Conservation (phyloP, 1,140 invertebrate genomes). For the Hydropsyche tenuis region DNA sequence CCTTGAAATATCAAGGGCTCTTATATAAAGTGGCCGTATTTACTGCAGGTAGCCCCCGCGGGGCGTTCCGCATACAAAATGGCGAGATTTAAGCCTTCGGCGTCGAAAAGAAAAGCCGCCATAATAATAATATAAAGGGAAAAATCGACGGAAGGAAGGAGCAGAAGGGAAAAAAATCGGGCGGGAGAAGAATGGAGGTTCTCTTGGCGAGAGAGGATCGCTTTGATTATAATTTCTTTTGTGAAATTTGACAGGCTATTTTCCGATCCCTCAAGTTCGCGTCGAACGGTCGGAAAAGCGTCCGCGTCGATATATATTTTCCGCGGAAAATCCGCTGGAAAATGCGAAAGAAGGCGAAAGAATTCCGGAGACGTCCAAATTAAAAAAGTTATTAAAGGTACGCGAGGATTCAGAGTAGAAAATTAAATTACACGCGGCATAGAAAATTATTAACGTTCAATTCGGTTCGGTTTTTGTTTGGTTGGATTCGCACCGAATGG, state of each 20-base stretch:
- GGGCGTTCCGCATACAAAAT: slow-evolving; percentile 40
- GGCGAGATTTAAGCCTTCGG: slow-evolving; percentile 33
- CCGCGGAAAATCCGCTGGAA: no score
- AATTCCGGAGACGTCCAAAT: no score
- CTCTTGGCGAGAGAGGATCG: background rate
- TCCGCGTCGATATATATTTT: no score
- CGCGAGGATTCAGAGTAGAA: no score
- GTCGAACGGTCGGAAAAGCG: background rate
- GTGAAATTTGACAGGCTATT: slow-evolving; percentile 9
- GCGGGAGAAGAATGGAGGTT: background rate
- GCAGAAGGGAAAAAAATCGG: background rate
- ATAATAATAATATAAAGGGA: no score
- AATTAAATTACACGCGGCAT: background rate
- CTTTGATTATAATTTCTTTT: slow-evolving; percentile 18
- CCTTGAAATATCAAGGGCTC: slow-evolving; percentile 40
- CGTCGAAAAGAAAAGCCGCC: background rate
- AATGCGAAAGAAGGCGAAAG: no score
- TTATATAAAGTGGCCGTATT: slow-evolving; percentile 37
- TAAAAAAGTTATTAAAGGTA: no score
- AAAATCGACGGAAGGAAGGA: slow-evolving; percentile 6
- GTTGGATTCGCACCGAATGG: background rate
- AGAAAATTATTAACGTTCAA: background rate
- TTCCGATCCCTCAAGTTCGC: background rate
- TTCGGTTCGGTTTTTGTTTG: background rate
- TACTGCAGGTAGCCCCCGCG: slow-evolving; percentile 31